phyloP scores from a whole-genome alignment of 2,888 invertebrate species.

The Nephrotoma guestfalica region DNA sequence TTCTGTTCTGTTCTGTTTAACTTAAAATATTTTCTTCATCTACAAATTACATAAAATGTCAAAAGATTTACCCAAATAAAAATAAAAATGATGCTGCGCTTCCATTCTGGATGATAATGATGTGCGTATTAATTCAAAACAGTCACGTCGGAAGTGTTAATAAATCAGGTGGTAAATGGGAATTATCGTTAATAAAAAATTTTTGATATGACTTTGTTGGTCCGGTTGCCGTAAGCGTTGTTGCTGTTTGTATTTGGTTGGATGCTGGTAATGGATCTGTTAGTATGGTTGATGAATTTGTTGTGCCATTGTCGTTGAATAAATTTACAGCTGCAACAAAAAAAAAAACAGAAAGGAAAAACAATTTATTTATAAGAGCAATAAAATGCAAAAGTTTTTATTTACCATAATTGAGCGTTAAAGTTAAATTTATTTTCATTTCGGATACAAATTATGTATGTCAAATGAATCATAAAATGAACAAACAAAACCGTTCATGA shows the following conservation, averaged over 20 bases:
- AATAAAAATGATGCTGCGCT: background rate
- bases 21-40: background rate
- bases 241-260: background rate
- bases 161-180: constrained; percentile 1
- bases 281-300: background rate
- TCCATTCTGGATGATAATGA: background rate
- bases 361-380: background rate
- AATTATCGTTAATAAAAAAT: constrained; percentile 3
- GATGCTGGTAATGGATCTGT: background rate
- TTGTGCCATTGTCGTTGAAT: constrained; percentile 1
- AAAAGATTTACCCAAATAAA: background rate
- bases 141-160: constrained; percentile 4
- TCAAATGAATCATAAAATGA: background rate
- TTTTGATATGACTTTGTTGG: constrained; percentile 2
- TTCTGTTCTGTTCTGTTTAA: background rate
- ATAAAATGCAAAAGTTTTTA: background rate
- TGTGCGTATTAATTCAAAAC: background rate
- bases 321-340: background rate
- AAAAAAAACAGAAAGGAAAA: too few relatives aligned
- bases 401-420: background rate
- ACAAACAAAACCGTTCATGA: background rate
- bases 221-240: background rate
- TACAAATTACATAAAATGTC: background rate
- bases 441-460: background rate
- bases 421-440: background rate